A percentile compares a stretch with the other conserved stretches of the same genome.
Evolutionary conservation across 2,113 vertebrate species (phyloP).

Genomic region (Gallinago media): DNA sequence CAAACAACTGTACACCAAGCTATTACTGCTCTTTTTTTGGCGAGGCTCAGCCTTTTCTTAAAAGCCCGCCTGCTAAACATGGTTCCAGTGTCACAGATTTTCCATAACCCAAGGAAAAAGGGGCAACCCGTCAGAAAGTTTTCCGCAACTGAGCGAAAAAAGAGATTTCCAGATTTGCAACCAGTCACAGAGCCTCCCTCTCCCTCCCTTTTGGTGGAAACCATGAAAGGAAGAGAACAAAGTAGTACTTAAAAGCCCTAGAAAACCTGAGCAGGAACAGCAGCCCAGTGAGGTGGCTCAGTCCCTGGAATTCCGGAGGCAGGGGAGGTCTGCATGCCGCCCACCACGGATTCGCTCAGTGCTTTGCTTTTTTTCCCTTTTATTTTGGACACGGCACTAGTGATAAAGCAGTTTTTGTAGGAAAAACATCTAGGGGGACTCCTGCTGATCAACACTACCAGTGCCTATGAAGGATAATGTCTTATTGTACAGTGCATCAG

Average conservation of each 20-base stretch:
- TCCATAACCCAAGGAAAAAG: neutral
- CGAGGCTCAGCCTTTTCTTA: neutral
- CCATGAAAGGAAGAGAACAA: neutral
- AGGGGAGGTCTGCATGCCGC: neutral
- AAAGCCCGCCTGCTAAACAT: neutral
- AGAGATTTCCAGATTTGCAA: neutral
- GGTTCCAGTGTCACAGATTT: neutral
- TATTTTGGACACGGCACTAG: slow-evolving; percentile 57
- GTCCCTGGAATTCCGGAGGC: neutral
- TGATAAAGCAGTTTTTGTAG: slow-evolving; percentile 42
- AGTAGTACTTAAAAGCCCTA: neutral
- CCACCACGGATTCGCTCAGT: neutral
- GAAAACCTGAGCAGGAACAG: neutral
- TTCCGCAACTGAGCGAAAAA: neutral
- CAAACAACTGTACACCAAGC: neutral
- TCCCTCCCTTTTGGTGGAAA: neutral
- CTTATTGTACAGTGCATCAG: slow-evolving; percentile 72
- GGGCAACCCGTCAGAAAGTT: neutral
- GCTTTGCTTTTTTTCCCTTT: slow-evolving; percentile 30
- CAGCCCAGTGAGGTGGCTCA: neutral
- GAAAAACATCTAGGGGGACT: slow-evolving; percentile 62
- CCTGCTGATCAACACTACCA: neutral
- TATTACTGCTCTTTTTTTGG: neutral
- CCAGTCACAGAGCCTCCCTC: neutral
- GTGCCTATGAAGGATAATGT: slow-evolving; percentile 70